phyloP scores from a whole-genome alignment of 2,888 invertebrate species.

The Pheosia gnoma region DNA sequence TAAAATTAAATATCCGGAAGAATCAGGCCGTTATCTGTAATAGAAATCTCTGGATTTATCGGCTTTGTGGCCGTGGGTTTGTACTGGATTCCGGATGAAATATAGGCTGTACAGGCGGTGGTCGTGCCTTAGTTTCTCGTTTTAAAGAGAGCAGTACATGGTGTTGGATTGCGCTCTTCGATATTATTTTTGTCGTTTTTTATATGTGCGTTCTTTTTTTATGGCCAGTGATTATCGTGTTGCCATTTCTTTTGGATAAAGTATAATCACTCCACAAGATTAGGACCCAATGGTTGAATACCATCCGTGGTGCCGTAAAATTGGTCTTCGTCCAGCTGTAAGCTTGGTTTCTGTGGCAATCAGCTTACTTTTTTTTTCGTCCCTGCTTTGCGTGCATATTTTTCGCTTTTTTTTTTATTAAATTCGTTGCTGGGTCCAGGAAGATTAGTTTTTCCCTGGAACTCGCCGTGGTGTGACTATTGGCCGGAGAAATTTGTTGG shows the following conservation, averaged over 20 bases:
- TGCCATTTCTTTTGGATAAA: constrained; percentile 6
- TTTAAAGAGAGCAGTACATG: constrained; percentile 47
- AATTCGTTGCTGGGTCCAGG: too few species aligned
- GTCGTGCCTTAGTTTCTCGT: constrained; percentile 55
- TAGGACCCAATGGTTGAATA: too few species aligned
- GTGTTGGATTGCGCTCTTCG: constrained; percentile 53
- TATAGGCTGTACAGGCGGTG: constrained; percentile 64
- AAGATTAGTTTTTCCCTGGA: too few species aligned
- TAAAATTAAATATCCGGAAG: constrained; percentile 81
- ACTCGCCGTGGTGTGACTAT: too few species aligned
- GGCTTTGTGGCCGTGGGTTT: constrained; percentile 66
- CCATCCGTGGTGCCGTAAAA: too few species aligned
- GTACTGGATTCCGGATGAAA: constrained; percentile 71
- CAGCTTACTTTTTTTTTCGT: too few species aligned
- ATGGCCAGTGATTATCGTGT: constrained; percentile 27
- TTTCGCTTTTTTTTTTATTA: too few species aligned
- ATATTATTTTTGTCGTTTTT: constrained; percentile 43
- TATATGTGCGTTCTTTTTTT: constrained; percentile 27
- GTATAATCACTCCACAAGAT: too few species aligned
- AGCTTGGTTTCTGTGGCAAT: too few species aligned
- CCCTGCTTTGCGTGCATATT: too few species aligned
- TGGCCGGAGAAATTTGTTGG: too few species aligned
- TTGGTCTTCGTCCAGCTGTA: too few species aligned
- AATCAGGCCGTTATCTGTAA: constrained; percentile 79
- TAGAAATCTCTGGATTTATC: constrained; percentile 82